Conservation (phyloP, 1,140 invertebrate species). For the Tribolium madens region DNA sequence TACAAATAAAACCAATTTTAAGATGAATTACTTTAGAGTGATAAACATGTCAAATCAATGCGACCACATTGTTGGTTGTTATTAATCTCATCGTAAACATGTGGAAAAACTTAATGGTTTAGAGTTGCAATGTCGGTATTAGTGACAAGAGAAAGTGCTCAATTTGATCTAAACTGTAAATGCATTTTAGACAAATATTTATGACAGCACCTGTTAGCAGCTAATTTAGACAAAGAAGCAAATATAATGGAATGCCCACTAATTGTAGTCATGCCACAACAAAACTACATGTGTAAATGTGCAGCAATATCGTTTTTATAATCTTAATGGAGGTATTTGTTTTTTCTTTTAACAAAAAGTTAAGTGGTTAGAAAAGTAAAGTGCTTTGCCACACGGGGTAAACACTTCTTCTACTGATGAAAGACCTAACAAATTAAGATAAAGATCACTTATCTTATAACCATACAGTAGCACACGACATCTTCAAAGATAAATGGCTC, state of each 20-base stretch:
- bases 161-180: neutral
- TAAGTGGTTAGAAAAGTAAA: slow-evolving; percentile 41
- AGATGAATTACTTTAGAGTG: too few relatives aligned
- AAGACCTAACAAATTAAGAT: slow-evolving; percentile 40
- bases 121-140: neutral
- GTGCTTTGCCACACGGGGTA: slow-evolving; percentile 18
- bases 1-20: too few relatives aligned
- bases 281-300: slow-evolving; percentile 38
- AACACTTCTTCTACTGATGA: slow-evolving; percentile 23
- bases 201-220: slow-evolving; percentile 11
- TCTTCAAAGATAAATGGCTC: slow-evolving; percentile 4
- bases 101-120: neutral
- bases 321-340: slow-evolving; percentile 41
- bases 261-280: slow-evolving; percentile 41
- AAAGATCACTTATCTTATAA: slow-evolving; percentile 37
- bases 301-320: slow-evolving; percentile 41
- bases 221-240: slow-evolving; percentile 36
- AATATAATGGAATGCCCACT: slow-evolving; percentile 35
- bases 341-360: slow-evolving; percentile 39
- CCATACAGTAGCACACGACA: slow-evolving; percentile 7
- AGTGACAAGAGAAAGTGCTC: neutral
- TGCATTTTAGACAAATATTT: slow-evolving; percentile 26
- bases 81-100: too few relatives aligned
- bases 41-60: too few relatives aligned
- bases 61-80: too few relatives aligned